phyloP scores from a whole-genome alignment of 2,797 vertebrate genomes.

The Linurgus olivaceus region DNA sequence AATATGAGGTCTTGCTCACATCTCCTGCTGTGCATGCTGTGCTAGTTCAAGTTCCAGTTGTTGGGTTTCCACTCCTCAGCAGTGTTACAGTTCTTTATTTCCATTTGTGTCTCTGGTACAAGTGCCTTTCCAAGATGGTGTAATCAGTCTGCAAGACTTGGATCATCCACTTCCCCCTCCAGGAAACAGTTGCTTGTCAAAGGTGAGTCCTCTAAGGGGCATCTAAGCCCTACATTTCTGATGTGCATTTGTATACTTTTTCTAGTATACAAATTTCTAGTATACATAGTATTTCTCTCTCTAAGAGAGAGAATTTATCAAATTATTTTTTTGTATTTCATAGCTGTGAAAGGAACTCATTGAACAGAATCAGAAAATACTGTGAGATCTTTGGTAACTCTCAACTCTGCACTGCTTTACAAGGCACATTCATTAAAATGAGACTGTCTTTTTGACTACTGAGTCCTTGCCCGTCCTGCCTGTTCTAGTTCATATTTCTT shows the following conservation, averaged over 20 bases:
- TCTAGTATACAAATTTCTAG: too few relatives aligned
- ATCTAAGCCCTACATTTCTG: rapidly evolving
- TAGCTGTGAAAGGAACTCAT: neutral
- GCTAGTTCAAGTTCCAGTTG: neutral
- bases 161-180: neutral
- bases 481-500: neutral
- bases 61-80: neutral
- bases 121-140: neutral
- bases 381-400: neutral
- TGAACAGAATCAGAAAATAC: neutral
- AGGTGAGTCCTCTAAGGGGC: neutral
- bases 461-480: neutral
- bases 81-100: neutral
- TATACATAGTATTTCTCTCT: too few relatives aligned
- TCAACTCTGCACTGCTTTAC: neutral
- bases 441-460: neutral
- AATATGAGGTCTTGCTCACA: neutral
- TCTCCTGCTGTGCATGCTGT: neutral
- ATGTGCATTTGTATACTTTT: neutral
- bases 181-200: neutral
- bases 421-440: neutral
- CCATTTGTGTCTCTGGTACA: neutral
- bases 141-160: neutral
- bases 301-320: neutral
- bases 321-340: neutral